Evolutionary conservation across 2,888 invertebrate species (phyloP).

Genomic region (Dioctria linearis): DNA sequence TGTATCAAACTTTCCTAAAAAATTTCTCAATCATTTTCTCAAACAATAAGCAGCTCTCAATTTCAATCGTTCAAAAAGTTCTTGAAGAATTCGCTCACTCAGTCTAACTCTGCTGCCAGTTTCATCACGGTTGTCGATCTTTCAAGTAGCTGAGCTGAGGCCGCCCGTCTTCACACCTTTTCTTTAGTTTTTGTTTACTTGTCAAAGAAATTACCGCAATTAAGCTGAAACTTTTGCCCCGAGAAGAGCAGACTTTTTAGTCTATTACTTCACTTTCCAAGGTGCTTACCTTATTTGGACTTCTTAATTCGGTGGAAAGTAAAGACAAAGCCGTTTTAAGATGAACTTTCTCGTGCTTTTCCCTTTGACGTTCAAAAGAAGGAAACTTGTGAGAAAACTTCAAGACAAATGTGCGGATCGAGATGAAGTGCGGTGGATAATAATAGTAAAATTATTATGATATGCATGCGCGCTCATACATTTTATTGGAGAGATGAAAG

Average conservation of each 20-base stretch:
- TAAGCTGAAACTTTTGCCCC: slow-evolving; percentile 28
- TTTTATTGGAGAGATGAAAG: slow-evolving; percentile 5
- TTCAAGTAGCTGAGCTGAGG: too few species aligned
- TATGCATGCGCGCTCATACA: slow-evolving; percentile 2
- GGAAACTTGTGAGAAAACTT: too few species aligned
- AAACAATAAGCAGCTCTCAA: too few species aligned
- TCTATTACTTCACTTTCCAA: not conserved
- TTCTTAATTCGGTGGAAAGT: slow-evolving; percentile 7
- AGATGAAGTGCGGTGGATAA: not conserved
- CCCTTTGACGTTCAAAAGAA: not conserved
- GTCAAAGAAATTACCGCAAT: slow-evolving; percentile 32
- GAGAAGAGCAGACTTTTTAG: not conserved
- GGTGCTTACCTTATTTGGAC: slow-evolving; percentile 11
- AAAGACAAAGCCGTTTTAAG: slow-evolving; percentile 30
- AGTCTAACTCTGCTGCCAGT: too few species aligned
- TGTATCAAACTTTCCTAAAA: too few species aligned
- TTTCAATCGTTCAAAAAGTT: too few species aligned
- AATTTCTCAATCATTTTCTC: too few species aligned
- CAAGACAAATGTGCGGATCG: too few species aligned
- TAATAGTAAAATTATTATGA: slow-evolving; percentile 14
- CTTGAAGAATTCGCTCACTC: too few species aligned
- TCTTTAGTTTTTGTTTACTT: slow-evolving; percentile 22
- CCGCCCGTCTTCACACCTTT: too few species aligned
- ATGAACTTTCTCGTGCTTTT: slow-evolving; percentile 9
- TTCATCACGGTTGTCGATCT: too few species aligned